Evolutionary conservation across 2,113 vertebrate genomes (phyloP).

Genomic region (Antigone vipio): DNA sequence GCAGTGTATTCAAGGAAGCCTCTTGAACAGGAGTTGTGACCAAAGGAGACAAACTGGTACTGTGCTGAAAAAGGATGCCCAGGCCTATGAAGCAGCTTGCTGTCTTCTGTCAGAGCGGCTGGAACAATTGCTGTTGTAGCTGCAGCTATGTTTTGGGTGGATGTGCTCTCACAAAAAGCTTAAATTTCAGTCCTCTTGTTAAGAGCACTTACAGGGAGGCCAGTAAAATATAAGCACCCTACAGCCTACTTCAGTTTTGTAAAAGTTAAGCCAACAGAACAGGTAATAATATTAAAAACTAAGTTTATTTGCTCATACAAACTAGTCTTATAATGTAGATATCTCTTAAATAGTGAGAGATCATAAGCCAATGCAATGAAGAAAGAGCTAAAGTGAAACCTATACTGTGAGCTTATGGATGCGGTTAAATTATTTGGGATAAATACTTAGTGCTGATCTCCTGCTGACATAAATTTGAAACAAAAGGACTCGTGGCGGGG

Average conservation of each 20-base stretch:
- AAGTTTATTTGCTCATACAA: neutral
- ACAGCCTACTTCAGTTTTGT: neutral
- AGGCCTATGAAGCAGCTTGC: neutral
- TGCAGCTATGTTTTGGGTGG: neutral
- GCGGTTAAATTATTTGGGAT: constrained; percentile 7
- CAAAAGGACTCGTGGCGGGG: neutral
- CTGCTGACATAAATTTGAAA: constrained; percentile 36
- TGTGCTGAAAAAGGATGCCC: neutral
- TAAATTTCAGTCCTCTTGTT: neutral
- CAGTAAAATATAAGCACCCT: neutral
- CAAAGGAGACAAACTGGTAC: neutral
- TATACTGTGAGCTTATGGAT: neutral
- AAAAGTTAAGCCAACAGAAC: neutral
- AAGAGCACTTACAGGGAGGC: neutral
- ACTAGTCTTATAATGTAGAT: neutral
- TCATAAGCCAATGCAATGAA: neutral
- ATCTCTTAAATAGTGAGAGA: neutral
- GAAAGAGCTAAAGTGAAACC: neutral
- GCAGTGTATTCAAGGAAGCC: neutral
- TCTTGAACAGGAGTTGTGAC: neutral
- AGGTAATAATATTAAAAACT: neutral
- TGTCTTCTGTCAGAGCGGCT: neutral
- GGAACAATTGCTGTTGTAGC: neutral
- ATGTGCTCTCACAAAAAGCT: neutral
- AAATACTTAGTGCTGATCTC: constrained; percentile 35